A percentile compares a stretch with the other conserved stretches of the same genome.
Conservation (phyloP, 2,113 vertebrate species). For the Cyprinodon tularosa region DNA sequence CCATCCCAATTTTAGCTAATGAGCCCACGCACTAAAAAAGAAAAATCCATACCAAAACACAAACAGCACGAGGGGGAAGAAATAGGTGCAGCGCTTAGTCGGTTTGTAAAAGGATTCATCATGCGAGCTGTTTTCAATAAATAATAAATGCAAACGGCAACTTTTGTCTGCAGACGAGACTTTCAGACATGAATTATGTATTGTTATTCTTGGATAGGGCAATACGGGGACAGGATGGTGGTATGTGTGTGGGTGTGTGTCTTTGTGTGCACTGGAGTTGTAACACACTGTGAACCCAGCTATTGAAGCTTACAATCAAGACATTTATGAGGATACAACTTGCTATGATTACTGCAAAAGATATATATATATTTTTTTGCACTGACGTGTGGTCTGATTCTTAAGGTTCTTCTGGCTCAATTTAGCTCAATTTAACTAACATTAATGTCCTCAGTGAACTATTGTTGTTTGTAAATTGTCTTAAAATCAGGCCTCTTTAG, state of each 20-base stretch:
- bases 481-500: constrained; percentile 27
- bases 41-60: constrained; percentile 74
- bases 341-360: constrained; percentile 44
- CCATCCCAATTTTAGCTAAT: constrained; percentile 68
- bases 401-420: constrained; percentile 16
- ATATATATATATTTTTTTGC: constrained; percentile 30
- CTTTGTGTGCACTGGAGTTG: constrained; percentile 1
- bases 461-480: constrained; percentile 18
- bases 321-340: constrained; percentile 39
- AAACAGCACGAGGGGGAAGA: constrained; percentile 59
- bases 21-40: constrained; percentile 47
- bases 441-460: constrained; percentile 10
- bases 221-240: constrained; percentile 62
- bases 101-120: constrained; percentile 77
- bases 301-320: constrained; percentile 51
- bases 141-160: constrained; percentile 79
- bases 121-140: constrained; percentile 77
- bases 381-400: constrained; percentile 18
- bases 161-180: constrained; percentile 80
- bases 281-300: constrained; percentile 36
- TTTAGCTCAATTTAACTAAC: constrained; percentile 26
- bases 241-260: constrained; percentile 40
- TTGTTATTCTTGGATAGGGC: constrained; percentile 78
- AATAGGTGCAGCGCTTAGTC: constrained; percentile 67
- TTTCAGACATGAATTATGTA: constrained; percentile 76